A percentile compares a stretch with the other conserved stretches of the same genome.
These are phyloP conservation scores for Siphamia tubifer DNA, from an alignment of 2,113 vertebrate species.

Conservation along the genomic window DNA sequence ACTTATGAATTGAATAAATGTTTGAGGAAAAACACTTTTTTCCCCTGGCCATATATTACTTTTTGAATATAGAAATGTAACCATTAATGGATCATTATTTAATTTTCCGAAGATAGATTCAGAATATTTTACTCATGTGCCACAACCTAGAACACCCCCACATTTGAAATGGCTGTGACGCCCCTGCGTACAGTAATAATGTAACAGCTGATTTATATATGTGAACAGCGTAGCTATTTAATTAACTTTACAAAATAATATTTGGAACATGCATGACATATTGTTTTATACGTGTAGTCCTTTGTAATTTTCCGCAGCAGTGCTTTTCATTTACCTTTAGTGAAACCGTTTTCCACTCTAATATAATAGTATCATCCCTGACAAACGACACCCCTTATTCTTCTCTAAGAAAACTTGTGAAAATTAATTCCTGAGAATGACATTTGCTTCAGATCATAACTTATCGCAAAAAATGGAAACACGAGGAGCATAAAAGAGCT, in stretches of 20 bases:
- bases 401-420: conserved; percentile 25
- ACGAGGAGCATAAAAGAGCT: conserved; percentile 23
- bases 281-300: not conserved
- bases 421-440: conserved; percentile 25
- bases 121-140: no score
- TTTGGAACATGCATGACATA: not conserved
- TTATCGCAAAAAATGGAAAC: conserved; percentile 53
- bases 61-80: no score
- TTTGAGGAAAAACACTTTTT: no score
- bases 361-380: not conserved
- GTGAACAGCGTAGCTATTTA: not conserved
- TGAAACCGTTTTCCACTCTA: not conserved
- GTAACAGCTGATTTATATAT: not conserved
- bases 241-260: not conserved
- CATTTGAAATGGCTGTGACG: no score
- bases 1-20: no score
- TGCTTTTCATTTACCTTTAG: conserved; percentile 6
- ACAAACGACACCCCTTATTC: conserved; percentile 16
- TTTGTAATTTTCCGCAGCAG: conserved; percentile 7
- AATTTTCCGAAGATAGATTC: no score
- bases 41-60: no score
- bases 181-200: not conserved
- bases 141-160: no score
- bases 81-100: no score
- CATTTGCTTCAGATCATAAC: conserved; percentile 46